Evolutionary conservation across 2,113 vertebrate genomes (phyloP).

Genomic region (Gymnarchus niloticus): DNA sequence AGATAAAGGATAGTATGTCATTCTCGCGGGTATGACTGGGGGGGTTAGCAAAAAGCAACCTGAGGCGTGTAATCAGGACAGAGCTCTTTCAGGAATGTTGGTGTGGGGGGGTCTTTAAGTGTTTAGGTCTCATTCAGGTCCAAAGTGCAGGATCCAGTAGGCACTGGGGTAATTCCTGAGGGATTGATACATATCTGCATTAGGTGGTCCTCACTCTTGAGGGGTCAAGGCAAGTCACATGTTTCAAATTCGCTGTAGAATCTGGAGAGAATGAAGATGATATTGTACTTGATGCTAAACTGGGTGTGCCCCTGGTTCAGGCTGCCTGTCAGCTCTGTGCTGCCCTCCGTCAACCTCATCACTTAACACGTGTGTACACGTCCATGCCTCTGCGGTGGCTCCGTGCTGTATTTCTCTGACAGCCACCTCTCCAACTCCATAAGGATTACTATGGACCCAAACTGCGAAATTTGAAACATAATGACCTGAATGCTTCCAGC

Average conservation of each 20-base stretch:
- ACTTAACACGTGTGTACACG: neutral
- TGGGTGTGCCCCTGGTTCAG: no score
- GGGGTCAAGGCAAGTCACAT: neutral
- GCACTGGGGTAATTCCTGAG: slow-evolving; percentile 28
- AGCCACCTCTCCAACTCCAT: neutral
- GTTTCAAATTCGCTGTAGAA: slow-evolving; percentile 12
- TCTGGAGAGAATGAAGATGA: neutral
- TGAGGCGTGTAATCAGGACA: slow-evolving; percentile 11
- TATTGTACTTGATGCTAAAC: neutral
- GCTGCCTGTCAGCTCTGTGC: neutral
- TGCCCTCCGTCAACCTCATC: neutral
- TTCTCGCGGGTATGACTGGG: neutral
- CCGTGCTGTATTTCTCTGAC: neutral
- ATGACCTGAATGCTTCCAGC: slow-evolving; percentile 12
- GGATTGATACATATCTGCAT: neutral
- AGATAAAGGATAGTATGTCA: neutral
- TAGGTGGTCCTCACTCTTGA: neutral
- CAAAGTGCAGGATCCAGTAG: neutral
- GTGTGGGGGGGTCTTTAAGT: neutral
- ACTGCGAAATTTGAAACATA: slow-evolving; percentile 11
- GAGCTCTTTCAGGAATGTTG: neutral
- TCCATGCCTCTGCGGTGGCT: slow-evolving; percentile 23
- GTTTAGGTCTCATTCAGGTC: slow-evolving; percentile 16
- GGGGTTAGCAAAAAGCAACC: neutral
- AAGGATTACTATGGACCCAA: neutral